A percentile compares a stretch with the other conserved stretches of the same genome.
phyloP scores from a whole-genome alignment of 1,140 invertebrate genomes.

The Eubasilissa regina region DNA sequence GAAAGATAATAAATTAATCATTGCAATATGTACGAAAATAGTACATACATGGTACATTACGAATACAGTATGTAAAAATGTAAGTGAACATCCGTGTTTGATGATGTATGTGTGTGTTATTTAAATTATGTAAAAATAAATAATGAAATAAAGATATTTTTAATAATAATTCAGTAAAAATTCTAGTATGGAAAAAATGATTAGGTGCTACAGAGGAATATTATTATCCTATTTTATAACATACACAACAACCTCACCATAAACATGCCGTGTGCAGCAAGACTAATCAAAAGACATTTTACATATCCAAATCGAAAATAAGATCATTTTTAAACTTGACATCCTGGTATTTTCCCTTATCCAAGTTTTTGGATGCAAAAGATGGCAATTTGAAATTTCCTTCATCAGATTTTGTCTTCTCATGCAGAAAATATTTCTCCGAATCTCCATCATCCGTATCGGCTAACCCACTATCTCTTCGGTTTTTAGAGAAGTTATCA shows the following conservation, averaged over 20 bases:
- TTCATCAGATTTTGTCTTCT: conserved; percentile 60
- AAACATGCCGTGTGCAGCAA: not conserved
- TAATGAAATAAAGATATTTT: not conserved
- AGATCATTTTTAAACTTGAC: conserved; percentile 72
- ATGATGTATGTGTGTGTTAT: too few relatives aligned
- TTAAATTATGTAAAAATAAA: too few relatives aligned
- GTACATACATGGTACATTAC: too few relatives aligned
- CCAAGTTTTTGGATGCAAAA: conserved; percentile 59
- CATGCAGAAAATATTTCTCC: conserved; percentile 64
- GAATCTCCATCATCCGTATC: conserved; percentile 70
- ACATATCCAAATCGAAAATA: conserved; percentile 73
- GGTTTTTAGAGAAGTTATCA: conserved; percentile 14
- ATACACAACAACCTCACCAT: not conserved
- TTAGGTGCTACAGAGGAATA: too few relatives aligned
- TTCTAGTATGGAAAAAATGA: too few relatives aligned
- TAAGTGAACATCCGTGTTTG: too few relatives aligned
- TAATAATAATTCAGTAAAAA: not conserved
- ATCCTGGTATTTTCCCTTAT: conserved; percentile 70
- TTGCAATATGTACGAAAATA: too few relatives aligned
- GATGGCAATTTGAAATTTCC: conserved; percentile 15
- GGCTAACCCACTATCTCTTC: conserved; percentile 66
- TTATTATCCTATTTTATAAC: too few relatives aligned
- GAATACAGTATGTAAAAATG: too few relatives aligned
- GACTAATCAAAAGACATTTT: conserved; percentile 26
- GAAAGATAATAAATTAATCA: not conserved